Conservation (phyloP, 2,113 vertebrate genomes). For the Platichthys flesus region DNA sequence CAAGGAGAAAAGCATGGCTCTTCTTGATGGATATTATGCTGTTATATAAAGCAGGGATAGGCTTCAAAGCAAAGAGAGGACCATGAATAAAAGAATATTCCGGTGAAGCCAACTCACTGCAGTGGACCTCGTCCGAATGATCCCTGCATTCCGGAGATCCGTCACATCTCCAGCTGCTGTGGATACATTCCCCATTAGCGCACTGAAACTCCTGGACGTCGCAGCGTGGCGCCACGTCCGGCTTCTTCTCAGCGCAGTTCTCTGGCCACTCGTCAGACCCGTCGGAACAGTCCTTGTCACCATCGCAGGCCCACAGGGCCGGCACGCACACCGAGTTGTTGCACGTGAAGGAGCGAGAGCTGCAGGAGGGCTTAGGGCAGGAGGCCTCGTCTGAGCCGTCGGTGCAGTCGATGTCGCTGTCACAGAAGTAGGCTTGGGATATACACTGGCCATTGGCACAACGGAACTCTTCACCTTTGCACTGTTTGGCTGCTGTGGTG, state of each 20-base stretch:
- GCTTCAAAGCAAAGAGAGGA: too few species aligned
- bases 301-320: slow-evolving; percentile 84
- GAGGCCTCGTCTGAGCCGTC: slow-evolving; percentile 85
- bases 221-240: slow-evolving; percentile 47
- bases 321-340: slow-evolving; percentile 83
- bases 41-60: too few species aligned
- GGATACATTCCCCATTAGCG: slow-evolving; percentile 83
- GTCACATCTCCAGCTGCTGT: slow-evolving; percentile 85
- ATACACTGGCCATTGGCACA: slow-evolving; percentile 86
- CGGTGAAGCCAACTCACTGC: slow-evolving; percentile 79
- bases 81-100: not conserved
- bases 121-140: slow-evolving; percentile 85
- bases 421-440: slow-evolving; percentile 82
- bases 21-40: not conserved
- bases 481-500: slow-evolving; percentile 78
- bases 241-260: slow-evolving; percentile 62
- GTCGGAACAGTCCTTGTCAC: slow-evolving; percentile 84
- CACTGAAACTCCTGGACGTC: slow-evolving; percentile 82
- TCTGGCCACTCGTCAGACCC: slow-evolving; percentile 86
- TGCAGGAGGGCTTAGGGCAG: slow-evolving; percentile 82
- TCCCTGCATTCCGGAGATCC: slow-evolving; percentile 83
- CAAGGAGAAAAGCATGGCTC: not conserved
- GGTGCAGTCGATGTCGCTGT: slow-evolving; percentile 83
- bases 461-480: slow-evolving; percentile 77
- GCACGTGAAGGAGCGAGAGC: slow-evolving; percentile 80